Base-by-base conservation (phyloP, 2,888 invertebrate species). In the Incurvaria masculella region DNA sequence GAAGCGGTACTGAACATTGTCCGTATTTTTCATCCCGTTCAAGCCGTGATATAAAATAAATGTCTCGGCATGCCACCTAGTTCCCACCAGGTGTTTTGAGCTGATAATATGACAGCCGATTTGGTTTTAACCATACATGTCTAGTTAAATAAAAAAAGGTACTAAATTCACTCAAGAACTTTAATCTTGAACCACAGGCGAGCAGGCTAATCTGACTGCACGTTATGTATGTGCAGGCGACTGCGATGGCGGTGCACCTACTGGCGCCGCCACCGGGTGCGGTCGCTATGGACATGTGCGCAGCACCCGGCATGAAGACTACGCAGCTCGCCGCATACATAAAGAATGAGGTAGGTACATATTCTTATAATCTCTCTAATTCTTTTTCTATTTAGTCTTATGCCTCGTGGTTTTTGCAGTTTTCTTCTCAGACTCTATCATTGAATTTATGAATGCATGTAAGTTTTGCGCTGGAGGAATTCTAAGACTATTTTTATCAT, bases 281-380 rank as follows among this genome's bases (percentile, higher is more conserved):
- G 54, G 74, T 79, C 1, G 88, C 93, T 1, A 66, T 99, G 50
- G 99, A 99, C 68, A 90, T 94, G 84, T 99, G 99, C 67, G 94
- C 98, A 1, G 98, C 99, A 1, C 99, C 99, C 0, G 99, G 99
- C 38, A 97, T 94, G 89, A 97, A 97, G 74, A 91, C 96, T 1
- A 86, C 92, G 11, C 94, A 97, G 62, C 67, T 96, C 2, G 94
- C 97, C 11, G 89, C 94, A 11, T 74, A 87, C 16, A 83, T 97
- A 69, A 72, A 86, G 45, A 91, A 96, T 64, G 71, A 82, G 58
- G 90, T 91, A 82, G n/a, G n/a, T n/a, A n/a, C n/a, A n/a, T n/a
- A n/a, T n/a, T n/a, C n/a, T n/a, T n/a, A n/a, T n/a, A n/a, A n/a
- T n/a, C n/a, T n/a, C n/a, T n/a, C n/a, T n/a, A n/a, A n/a, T n/a